Conservation (phyloP, 2,113 vertebrate genomes). For the Trachemys scripta region DNA sequence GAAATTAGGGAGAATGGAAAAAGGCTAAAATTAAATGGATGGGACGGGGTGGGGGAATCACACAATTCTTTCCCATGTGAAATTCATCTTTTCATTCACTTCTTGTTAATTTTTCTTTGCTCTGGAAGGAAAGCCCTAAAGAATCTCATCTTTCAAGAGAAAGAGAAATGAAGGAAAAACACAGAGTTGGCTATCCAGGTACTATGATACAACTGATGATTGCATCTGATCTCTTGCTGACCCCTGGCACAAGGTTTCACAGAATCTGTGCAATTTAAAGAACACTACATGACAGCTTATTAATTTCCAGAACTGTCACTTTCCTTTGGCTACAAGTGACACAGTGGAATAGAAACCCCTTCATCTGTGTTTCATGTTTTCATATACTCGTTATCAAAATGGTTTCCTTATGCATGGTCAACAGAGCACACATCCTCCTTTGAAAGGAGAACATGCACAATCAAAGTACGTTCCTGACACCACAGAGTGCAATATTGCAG, state of each 20-base stretch:
- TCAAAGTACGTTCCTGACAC: neutral
- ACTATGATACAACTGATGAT: slow-evolving; percentile 40
- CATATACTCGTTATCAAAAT: neutral
- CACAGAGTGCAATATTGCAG: neutral
- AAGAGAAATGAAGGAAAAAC: slow-evolving; percentile 49
- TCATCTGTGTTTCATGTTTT: neutral
- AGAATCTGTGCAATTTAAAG: slow-evolving; percentile 66
- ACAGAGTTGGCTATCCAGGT: neutral
- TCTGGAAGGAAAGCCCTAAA: neutral
- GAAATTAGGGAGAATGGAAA: neutral
- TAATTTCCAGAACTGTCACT: slow-evolving; percentile 60
- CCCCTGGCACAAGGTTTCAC: slow-evolving; percentile 49
- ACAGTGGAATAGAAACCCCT: slow-evolving; percentile 32
- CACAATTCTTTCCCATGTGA: neutral
- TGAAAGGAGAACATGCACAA: neutral
- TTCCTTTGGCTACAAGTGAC: slow-evolving; percentile 60
- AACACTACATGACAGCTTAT: slow-evolving; percentile 66
- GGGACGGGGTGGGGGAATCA: neutral
- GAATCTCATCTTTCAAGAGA: slow-evolving; percentile 38
- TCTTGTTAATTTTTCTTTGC: neutral
- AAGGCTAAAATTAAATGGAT: neutral
- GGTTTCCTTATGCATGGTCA: slow-evolving; percentile 43
- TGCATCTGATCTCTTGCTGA: slow-evolving; percentile 54
- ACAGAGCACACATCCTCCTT: slow-evolving; percentile 7
- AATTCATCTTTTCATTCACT: neutral